phyloP scores from a whole-genome alignment of 2,888 invertebrate genomes.

The Deroplatys truncata region DNA sequence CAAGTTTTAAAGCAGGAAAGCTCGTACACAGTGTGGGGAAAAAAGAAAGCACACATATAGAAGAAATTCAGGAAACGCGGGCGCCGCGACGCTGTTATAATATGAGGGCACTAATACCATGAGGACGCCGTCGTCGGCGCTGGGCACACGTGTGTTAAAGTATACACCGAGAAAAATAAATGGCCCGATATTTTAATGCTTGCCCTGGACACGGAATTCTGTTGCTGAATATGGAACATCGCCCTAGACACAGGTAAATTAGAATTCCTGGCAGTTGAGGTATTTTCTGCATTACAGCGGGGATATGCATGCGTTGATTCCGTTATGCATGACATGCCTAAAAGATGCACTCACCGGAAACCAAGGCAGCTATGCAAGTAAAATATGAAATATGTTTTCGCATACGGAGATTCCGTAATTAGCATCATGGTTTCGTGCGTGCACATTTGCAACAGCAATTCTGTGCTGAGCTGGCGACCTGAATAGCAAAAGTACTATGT shows the following conservation, averaged over 20 bases:
- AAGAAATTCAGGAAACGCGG: background rate
- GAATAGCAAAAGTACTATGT: too few species aligned
- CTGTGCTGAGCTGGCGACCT: too few species aligned
- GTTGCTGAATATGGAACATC: too few species aligned
- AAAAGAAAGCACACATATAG: background rate
- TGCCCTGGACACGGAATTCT: background rate
- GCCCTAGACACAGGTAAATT: background rate
- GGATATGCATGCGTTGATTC: background rate
- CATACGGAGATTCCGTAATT: background rate
- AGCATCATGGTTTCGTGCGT: too few species aligned
- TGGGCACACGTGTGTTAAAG: constrained; percentile 3
- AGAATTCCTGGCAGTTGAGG: background rate
- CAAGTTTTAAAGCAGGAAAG: too few species aligned
- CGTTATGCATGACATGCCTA: background rate
- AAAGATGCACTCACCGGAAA: too few species aligned
- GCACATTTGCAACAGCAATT: too few species aligned
- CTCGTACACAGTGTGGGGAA: too few species aligned
- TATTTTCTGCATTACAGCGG: background rate
- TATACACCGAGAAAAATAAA: background rate
- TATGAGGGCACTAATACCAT: background rate
- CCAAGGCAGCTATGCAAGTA: background rate
- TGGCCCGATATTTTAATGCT: constrained; percentile 4
- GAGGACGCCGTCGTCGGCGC: background rate
- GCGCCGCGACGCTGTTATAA: background rate
- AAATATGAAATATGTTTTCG: background rate